Base-by-base conservation (phyloP, 2,797 vertebrate species). In the Graptemys geographica region DNA sequence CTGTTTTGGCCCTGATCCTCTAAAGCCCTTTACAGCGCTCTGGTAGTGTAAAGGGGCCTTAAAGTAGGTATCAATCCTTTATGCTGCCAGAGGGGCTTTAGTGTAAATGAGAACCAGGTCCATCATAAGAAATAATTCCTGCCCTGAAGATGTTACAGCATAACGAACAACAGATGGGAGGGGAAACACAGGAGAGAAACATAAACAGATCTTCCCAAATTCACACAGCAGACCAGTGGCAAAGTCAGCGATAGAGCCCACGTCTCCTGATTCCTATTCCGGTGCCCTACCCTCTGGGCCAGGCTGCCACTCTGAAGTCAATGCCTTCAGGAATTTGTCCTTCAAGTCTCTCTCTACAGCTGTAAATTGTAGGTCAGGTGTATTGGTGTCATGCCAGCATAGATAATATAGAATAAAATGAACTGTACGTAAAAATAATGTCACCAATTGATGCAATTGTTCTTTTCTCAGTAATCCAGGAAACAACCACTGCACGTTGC, bases 71-170 rank as follows among this genome's bases (percentile, higher is more conserved):
- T 49, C 13, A 78, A 25, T 49, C 74, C 25, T 47, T 78, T 10
- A 49, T 49, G 25, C 44, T 78, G 25, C 12, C 74, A 25, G 41
- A 82, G 79, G 5, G 65, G 65, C n/a, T n/a, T 69, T 28, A 55
- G 49, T 0, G 0, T 27, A 28, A 0, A 0, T 33, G 52, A 79
- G 52, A 1, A 0, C 7, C 81, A 44, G 33, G 25, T 5, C 49
- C 8, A 47, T n/a, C 21, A 1, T 3, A 2, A 47, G 55, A 83
- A 65, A 16, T 16, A 53, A 57, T 81, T 13, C 18, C 56, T 72
- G 52, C 37, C 13, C 33, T 19, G 25, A 21, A 28, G 69, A 72
- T 41, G 69, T 37, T 72, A 72, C 28, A 15, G 47, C 21, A 11
- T 19, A 31, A 13, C 10, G 8, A 47, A 47, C 55, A 55, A 37